Percentiles rank a stretch among this genome's conserved stretches.
Conservation (phyloP, 2,888 invertebrate genomes). For the Polydrusus pterygomalis region DNA sequence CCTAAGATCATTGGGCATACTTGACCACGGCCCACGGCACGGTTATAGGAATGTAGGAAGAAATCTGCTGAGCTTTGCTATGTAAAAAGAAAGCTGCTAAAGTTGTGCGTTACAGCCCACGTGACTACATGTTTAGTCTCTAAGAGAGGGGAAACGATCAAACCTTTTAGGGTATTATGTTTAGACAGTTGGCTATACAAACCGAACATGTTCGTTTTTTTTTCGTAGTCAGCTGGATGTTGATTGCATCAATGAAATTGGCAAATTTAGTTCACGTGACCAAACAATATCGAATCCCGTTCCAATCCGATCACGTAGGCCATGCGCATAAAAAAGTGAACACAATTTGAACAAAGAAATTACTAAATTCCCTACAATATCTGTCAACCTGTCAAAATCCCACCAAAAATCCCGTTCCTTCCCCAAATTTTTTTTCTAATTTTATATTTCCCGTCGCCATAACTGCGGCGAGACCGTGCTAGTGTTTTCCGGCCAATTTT, state of each 20-base stretch:
- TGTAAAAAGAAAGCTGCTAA: too few relatives aligned
- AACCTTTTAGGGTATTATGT: neutral
- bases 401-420: conserved; percentile 12
- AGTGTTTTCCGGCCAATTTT: conserved; percentile 72
- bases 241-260: neutral
- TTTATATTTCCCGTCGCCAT: conserved; percentile 78
- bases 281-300: neutral
- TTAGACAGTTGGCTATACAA: neutral
- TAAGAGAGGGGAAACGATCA: too few relatives aligned
- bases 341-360: neutral
- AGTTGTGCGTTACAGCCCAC: too few relatives aligned
- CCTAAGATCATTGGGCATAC: too few relatives aligned
- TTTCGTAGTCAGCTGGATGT: neutral
- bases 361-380: neutral
- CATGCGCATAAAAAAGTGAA: neutral
- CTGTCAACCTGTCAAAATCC: conserved; percentile 12
- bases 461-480: conserved; percentile 78
- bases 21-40: too few relatives aligned
- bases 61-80: too few relatives aligned
- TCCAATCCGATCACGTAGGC: neutral
- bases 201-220: neutral
- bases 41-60: too few relatives aligned
- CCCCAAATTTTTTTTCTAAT: conserved; percentile 17
- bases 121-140: too few relatives aligned
- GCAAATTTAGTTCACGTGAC: neutral